Evolutionary conservation across 37 sponge, comb jelly and placozoan genomes (phyloP).

Genomic region (Eunapius fragilis): DNA sequence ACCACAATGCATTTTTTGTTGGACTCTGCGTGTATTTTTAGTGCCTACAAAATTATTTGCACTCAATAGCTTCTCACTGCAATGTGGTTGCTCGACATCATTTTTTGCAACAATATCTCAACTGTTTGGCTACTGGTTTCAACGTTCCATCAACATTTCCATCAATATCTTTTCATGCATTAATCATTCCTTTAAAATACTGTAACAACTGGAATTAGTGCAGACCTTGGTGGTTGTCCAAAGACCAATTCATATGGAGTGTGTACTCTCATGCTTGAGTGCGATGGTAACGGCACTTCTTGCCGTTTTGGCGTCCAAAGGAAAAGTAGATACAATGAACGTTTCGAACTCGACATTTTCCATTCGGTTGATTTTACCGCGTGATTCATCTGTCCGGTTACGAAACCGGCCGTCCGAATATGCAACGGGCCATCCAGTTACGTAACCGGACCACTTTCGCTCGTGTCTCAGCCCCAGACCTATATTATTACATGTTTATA

Average conservation of each 20-base stretch:
- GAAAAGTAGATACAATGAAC: too few relatives aligned
- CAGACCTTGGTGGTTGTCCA: slow-evolving; percentile 39
- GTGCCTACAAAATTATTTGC: background rate
- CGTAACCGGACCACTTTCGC: too few relatives aligned
- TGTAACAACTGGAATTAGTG: slow-evolving; percentile 24
- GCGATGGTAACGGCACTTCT: slow-evolving; percentile 14
- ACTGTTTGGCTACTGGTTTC: background rate
- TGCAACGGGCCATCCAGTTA: too few relatives aligned
- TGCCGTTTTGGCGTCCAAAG: too few relatives aligned
- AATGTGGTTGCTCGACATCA: background rate
- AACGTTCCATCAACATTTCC: background rate
- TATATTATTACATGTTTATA: too few relatives aligned
- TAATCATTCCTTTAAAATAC: slow-evolving; percentile 45
- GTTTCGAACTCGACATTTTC: too few relatives aligned
- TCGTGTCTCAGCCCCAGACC: too few relatives aligned
- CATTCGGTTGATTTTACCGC: too few relatives aligned
- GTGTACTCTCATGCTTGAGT: slow-evolving; percentile 27
- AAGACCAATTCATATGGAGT: slow-evolving; percentile 45
- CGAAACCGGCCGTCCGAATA: too few relatives aligned
- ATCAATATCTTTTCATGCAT: slow-evolving; percentile 34
- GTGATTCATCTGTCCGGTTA: too few relatives aligned
- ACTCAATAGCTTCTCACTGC: background rate
- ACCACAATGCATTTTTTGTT: background rate
- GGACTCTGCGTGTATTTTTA: background rate
- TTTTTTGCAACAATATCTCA: background rate